Evolutionary conservation across 2,888 invertebrate genomes (phyloP).

Genomic region (Clitarchus hookeri): DNA sequence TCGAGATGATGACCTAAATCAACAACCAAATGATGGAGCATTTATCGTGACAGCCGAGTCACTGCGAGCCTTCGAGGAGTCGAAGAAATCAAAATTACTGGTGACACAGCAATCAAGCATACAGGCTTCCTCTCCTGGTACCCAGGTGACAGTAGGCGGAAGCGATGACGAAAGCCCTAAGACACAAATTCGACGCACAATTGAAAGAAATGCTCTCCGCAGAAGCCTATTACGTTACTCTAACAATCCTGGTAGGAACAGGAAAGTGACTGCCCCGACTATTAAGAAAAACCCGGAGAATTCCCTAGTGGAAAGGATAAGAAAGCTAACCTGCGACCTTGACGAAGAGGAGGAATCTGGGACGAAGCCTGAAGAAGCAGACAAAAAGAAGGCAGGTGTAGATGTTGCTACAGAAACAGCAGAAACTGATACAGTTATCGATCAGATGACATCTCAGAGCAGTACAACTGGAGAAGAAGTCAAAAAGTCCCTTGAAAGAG

Average conservation of each 20-base stretch:
- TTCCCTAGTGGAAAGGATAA: constrained; percentile 83
- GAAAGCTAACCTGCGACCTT: constrained; percentile 82
- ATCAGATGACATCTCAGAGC: constrained; percentile 29
- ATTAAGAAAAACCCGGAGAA: constrained; percentile 58
- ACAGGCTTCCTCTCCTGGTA: constrained; percentile 54
- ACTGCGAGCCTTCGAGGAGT: constrained; percentile 70
- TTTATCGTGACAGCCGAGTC: constrained; percentile 72
- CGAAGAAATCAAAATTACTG: constrained; percentile 59
- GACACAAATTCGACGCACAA: constrained; percentile 65
- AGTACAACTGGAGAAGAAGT: constrained; percentile 45
- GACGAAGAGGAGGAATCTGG: constrained; percentile 63
- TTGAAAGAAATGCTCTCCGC: constrained; percentile 80
- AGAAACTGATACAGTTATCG: constrained; percentile 47
- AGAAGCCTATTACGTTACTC: constrained; percentile 74
- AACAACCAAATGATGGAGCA: background rate
- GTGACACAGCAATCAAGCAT: constrained; percentile 58
- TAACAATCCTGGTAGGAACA: constrained; percentile 12
- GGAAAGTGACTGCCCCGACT: background rate
- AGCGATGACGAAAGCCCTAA: constrained; percentile 47
- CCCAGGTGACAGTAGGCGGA: constrained; percentile 30
- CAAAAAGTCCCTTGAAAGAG: constrained; percentile 1
- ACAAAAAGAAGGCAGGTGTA: constrained; percentile 27
- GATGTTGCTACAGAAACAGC: constrained; percentile 30
- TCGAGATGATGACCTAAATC: constrained; percentile 51
- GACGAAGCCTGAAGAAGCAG: constrained; percentile 11